Percentiles rank a stretch among this genome's conserved stretches.
These are phyloP conservation scores for Sapayoa aenigma DNA, from an alignment of 2,113 vertebrate species.

Conservation along the genomic window DNA sequence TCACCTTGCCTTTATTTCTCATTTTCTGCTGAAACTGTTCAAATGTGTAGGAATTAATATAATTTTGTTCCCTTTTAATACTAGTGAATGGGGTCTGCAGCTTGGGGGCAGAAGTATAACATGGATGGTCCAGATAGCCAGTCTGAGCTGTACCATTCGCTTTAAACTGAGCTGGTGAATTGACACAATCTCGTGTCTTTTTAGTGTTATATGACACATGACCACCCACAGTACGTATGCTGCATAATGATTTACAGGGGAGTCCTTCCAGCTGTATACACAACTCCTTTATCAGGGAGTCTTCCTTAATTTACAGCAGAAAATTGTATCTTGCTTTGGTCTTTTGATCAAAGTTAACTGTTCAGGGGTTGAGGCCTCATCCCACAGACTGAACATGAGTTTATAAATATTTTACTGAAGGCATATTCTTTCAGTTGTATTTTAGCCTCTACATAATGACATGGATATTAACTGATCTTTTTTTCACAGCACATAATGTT, in stretches of 20 bases:
- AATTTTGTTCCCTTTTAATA: not conserved
- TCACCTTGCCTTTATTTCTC: not conserved
- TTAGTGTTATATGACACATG: not conserved
- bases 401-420: not conserved
- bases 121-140: not conserved
- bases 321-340: not conserved
- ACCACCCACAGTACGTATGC: not conserved
- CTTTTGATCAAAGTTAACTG: not conserved
- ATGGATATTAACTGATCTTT: fast-evolving
- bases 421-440: not conserved
- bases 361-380: fast-evolving
- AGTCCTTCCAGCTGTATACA: not conserved
- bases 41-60: not conserved
- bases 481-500: not conserved
- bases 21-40: not conserved
- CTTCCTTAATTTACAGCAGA: not conserved
- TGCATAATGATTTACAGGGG: not conserved
- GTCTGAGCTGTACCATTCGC: not conserved
- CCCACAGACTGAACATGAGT: not conserved
- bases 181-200: not conserved
- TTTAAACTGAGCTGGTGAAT: not conserved
- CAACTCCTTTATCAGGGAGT: not conserved
- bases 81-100: not conserved
- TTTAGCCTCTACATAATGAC: not conserved
- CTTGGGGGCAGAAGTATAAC: not conserved